phyloP scores from a whole-genome alignment of 2,888 invertebrate species.

The Meliscaeva auricollis region DNA sequence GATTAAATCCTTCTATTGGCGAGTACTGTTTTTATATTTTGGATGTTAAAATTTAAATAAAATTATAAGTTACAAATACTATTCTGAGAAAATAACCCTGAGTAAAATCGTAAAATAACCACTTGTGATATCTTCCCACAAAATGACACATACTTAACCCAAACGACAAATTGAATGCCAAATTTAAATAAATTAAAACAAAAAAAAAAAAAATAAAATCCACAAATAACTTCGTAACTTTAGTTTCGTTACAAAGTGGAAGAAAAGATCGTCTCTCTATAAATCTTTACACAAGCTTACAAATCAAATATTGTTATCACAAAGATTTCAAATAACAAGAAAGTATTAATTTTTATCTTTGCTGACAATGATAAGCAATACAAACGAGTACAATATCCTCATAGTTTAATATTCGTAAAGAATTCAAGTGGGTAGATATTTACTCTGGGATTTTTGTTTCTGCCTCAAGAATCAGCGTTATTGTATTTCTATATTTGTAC shows the following conservation, averaged over 20 bases:
- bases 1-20: too few species aligned
- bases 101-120: too few species aligned
- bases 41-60: too few species aligned
- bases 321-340: not conserved
- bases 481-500: constrained; percentile 19
- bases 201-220: not conserved
- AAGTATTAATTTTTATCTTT: constrained; percentile 30
- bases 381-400: too few species aligned
- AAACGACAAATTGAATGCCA: too few species aligned
- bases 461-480: not conserved
- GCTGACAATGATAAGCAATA: constrained; percentile 2
- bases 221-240: not conserved
- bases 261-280: not conserved
- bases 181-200: too few species aligned
- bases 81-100: too few species aligned
- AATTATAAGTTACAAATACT: too few species aligned
- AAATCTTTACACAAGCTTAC: not conserved
- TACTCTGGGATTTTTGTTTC: not conserved
- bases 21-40: too few species aligned
- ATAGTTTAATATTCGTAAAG: not conserved
- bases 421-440: not conserved
- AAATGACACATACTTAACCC: too few species aligned
- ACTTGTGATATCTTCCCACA: too few species aligned
- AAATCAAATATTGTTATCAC: constrained; percentile 13
- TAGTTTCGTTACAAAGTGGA: not conserved